Conservation (phyloP, 2,797 vertebrate species). For the Chelmon rostratus region DNA sequence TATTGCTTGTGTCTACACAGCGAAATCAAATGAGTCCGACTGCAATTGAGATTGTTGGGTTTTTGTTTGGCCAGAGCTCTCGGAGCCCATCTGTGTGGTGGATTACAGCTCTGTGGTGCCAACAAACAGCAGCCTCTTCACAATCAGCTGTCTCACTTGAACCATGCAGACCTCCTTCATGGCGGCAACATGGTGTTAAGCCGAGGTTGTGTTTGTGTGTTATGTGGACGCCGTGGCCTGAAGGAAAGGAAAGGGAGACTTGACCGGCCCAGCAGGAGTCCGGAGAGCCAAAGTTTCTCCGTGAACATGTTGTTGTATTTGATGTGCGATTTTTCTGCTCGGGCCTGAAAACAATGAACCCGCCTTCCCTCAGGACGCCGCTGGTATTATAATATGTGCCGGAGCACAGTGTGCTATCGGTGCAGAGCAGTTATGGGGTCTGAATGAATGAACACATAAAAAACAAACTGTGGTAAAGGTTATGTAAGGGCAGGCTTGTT, state of each 20-base stretch:
- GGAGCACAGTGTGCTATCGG: neutral
- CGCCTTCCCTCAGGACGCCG: neutral
- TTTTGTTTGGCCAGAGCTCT: constrained; percentile 47
- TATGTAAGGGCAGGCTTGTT: neutral
- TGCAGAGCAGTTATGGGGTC: neutral
- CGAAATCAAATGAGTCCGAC: constrained; percentile 19
- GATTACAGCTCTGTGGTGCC: constrained; percentile 52
- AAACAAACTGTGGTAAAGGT: neutral
- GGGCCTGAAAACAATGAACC: neutral
- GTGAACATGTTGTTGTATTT: neutral
- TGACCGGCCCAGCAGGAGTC: neutral
- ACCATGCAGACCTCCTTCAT: constrained; percentile 14
- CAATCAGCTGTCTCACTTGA: constrained; percentile 50
- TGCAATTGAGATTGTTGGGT: constrained; percentile 26
- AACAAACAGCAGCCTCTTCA: constrained; percentile 61
- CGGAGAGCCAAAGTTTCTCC: neutral
- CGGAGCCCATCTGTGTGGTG: constrained; percentile 56
- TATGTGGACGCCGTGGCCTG: neutral
- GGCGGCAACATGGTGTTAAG: neutral
- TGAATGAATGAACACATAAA: neutral
- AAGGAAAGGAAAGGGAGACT: neutral
- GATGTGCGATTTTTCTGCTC: neutral
- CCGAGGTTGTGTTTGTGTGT: neutral
- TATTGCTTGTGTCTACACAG: constrained; percentile 33
- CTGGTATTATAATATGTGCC: neutral